Evolutionary conservation across 2,113 vertebrate species (phyloP), one percentile per base, ranked within the genome.

Genomic region (Chaetura pelagica): DNA sequence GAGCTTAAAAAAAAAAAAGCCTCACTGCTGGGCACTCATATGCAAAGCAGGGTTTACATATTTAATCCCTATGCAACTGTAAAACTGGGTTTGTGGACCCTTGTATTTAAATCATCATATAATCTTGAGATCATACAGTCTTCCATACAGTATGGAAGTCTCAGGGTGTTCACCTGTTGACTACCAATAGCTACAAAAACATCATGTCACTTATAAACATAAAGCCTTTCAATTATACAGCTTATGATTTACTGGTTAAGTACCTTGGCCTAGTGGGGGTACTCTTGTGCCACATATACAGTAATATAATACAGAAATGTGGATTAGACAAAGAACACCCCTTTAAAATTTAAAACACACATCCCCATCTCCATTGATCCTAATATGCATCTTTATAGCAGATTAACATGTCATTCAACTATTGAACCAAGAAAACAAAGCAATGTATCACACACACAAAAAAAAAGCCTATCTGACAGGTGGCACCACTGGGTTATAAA

Each of bases 341-440:
- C n/a, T 79, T 85, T 95, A 82, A 63, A 63, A 86, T 71, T 77
- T 94, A 74, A 85, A 78, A 80, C 67, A 62, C 75, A 59, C 71
- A 52, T 69, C 48, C 76, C 80, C 19, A 67, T 87, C 61, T 77
- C 66, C 49, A 63, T 51, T 79, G 49, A 93, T 94, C 73, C 51
- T 86, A 48, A 76, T 90, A 89, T n/a, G 38, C 15, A 74, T 52
- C 75, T 95, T 69, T 84, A 90, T 86, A 89, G 35, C 51, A 95
- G 22, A 93, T 40, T 88, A 90, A 27, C 44, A 32, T 55, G 59
- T 59, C 51, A 80, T 87, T 91, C 78, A 62, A 21, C 38, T 57
- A 75, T 32, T 22, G 38, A 58, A 87, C 5, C 13, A 62, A 63
- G n/a, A 71, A 76, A 96, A 62, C 83, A 92, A 92, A 87, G 55